phyloP scores from a whole-genome alignment of 1,140 invertebrate genomes.

The Macrocentrus cingulum region DNA sequence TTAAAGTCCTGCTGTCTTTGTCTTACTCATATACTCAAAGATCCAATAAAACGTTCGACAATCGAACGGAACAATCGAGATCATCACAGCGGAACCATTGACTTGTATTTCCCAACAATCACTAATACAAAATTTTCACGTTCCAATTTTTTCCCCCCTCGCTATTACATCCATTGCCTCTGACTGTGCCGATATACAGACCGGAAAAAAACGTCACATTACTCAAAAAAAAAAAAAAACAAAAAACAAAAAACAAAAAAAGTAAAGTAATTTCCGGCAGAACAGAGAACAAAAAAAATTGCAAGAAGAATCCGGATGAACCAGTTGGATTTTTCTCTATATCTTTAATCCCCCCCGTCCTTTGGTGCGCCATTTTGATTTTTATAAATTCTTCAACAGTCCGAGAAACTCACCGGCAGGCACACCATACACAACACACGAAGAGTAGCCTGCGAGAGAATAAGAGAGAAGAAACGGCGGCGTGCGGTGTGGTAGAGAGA shows the following conservation, averaged over 20 bases:
- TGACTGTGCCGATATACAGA: too few species aligned
- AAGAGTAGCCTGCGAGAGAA: neutral
- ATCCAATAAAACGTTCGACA: constrained; percentile 7
- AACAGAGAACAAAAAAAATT: neutral
- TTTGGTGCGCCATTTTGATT: constrained; percentile 13
- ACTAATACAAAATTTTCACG: too few species aligned
- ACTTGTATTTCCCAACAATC: too few species aligned
- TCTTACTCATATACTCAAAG: constrained; percentile 9
- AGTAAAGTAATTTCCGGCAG: neutral
- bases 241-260: neutral
- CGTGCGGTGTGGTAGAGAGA: neutral
- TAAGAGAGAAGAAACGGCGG: constrained; percentile 6
- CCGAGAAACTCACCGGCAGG: neutral
- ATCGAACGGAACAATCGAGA: constrained; percentile 2
- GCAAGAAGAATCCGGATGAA: constrained; percentile 15
- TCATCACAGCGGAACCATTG: neutral
- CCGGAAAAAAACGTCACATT: too few species aligned
- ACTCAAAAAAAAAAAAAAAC: too few species aligned
- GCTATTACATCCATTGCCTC: too few species aligned
- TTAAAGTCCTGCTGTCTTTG: constrained; percentile 12
- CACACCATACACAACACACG: neutral
- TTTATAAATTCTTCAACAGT: constrained; percentile 20
- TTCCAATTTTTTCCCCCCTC: too few species aligned
- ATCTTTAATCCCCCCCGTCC: neutral
- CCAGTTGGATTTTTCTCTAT: constrained; percentile 5